Evolutionary conservation across 2,888 invertebrate species (phyloP).

Genomic region (Athalia circularis): DNA sequence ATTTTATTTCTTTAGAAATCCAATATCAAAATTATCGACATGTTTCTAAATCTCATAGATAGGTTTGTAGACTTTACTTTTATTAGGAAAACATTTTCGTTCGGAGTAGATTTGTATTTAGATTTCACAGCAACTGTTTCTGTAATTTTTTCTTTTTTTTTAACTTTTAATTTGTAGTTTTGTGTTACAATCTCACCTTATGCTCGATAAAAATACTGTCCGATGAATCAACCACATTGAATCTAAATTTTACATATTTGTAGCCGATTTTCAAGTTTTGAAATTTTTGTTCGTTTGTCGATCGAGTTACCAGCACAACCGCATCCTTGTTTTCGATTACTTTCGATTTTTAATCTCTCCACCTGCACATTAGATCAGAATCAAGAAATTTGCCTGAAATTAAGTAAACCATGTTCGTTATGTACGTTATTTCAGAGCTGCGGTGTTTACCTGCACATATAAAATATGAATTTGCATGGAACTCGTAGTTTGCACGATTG

Average conservation of each 20-base stretch:
- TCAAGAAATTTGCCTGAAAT: not conserved
- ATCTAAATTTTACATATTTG: not conserved
- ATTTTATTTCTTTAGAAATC: too few relatives aligned
- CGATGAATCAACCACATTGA: slow-evolving; percentile 8
- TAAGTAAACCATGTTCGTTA: not conserved
- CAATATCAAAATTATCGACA: too few relatives aligned
- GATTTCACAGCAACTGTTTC: not conserved
- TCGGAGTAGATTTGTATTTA: too few relatives aligned
- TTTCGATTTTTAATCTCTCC: not conserved
- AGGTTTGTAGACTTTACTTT: too few relatives aligned
- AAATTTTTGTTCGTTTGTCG: not conserved
- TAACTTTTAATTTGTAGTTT: not conserved
- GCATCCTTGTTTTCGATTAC: not conserved
- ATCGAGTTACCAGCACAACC: not conserved
- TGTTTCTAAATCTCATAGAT: too few relatives aligned
- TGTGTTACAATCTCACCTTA: not conserved
- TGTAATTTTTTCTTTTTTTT: not conserved
- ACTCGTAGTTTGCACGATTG: slow-evolving; percentile 22
- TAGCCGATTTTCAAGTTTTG: not conserved
- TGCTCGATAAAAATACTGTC: too few relatives aligned
- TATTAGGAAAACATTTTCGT: too few relatives aligned
- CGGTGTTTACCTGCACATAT: slow-evolving; percentile 4
- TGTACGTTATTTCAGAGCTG: not conserved
- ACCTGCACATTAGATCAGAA: not conserved
- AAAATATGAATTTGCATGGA: slow-evolving; percentile 22